Base-by-base conservation (phyloP, 2,888 invertebrate genomes). In the Incurvaria masculella region DNA sequence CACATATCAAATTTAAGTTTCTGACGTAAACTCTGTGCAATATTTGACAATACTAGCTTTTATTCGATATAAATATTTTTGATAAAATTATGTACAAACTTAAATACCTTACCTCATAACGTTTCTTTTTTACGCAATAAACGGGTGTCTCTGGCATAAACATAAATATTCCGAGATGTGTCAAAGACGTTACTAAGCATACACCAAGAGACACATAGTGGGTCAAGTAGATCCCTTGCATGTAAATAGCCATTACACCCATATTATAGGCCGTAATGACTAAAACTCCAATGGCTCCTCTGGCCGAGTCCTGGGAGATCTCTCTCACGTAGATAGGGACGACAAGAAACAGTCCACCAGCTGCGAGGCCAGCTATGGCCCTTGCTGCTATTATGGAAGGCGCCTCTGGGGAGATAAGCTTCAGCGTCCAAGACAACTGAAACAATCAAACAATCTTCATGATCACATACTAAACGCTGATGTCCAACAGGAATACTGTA, bases 101-200 rank as follows among this genome's bases (percentile, higher is more conserved):
- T n/a, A 8, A 16, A 4, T 43, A 20, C 14, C 17, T 14, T 38
- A 54, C 54, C 44, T 54, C 45, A 10, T 53, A 47, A n/a, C 33
- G 40, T 8, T 46, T 49, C 14, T 45, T 27, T 11, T 53, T 48
- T 10, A 53, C 21, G 1, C 51, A 41, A 38, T 55, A 48, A 52
- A 68, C 70, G 0, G 73, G 73, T 0, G 73, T 70, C 48, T 74
- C 73, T 0, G 73, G 73, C 72, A 72, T 69, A 39, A 66, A 65
- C 44, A 59, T 61, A 51, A 72, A 72, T 5, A 61, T 27, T 2
- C 65, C 5, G 3, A 61, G 63, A 44, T 71, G 72, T 1, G 51
- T 19, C 0, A 52, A 56, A 3, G 68, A 57, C 4, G 70, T 56
- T 1, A 56, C 54, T 6, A 72, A 49, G 46, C 68, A 72, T 1